phyloP scores from a whole-genome alignment of 2,113 vertebrate species.

The Crypturellus undulatus region DNA sequence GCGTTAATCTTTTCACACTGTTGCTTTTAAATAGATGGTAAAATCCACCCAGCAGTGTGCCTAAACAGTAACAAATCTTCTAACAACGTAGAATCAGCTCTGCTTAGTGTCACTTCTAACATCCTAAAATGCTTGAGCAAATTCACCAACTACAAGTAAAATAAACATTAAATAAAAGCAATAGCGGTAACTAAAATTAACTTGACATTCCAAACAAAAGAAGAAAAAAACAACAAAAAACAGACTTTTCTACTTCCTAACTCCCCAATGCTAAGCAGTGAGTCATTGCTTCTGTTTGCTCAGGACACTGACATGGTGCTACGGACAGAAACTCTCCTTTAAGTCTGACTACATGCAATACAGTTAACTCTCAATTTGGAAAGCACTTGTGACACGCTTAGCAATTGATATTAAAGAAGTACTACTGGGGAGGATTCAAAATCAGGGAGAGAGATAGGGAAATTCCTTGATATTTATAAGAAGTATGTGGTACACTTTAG shows the following conservation, averaged over 20 bases:
- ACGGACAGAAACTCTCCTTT: not conserved
- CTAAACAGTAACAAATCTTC: not conserved
- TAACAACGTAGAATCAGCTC: not conserved
- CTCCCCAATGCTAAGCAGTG: not conserved
- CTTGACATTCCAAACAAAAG: not conserved
- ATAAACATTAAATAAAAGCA: constrained; percentile 25
- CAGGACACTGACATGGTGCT: not conserved
- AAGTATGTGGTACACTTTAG: not conserved
- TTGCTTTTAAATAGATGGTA: not conserved
- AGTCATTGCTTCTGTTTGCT: not conserved
- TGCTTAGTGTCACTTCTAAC: not conserved
- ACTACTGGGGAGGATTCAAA: not conserved
- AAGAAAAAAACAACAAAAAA: not conserved
- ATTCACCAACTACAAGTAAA: not conserved
- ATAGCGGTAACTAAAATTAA: not conserved
- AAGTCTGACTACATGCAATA: not conserved
- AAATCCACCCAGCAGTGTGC: not conserved
- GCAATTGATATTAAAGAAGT: not conserved
- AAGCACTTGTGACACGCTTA: not conserved
- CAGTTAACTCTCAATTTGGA: not conserved
- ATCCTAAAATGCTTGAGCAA: not conserved
- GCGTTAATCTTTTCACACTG: not conserved
- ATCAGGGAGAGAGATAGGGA: not conserved
- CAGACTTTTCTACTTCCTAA: not conserved
- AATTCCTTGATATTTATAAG: not conserved